A percentile compares a stretch with the other conserved stretches of the same genome.
These are phyloP conservation scores for Alaudala cheleensis DNA, from an alignment of 2,113 vertebrate species.

Conservation along the genomic window DNA sequence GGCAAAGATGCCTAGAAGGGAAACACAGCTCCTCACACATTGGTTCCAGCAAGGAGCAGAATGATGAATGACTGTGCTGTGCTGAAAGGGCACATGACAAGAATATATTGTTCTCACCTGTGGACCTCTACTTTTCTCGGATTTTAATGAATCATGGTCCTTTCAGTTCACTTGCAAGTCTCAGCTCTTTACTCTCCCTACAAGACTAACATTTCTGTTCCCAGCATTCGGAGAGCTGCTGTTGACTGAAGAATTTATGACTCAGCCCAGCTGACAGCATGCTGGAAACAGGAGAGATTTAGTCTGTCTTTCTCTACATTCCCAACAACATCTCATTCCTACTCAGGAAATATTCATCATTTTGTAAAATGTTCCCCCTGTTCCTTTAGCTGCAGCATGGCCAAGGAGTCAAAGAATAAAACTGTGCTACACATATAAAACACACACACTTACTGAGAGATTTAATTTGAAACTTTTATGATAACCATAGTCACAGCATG, in stretches of 20 bases:
- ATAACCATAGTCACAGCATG: background rate
- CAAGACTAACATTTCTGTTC: conserved; percentile 19
- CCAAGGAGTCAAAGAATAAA: conserved; percentile 1
- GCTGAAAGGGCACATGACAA: conserved; percentile 22
- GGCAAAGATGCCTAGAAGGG: conserved; percentile 21
- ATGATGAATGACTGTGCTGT: conserved; percentile 36
- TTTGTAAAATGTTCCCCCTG: background rate
- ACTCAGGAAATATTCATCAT: conserved; percentile 54
- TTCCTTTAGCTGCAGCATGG: background rate
- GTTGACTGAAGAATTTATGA: conserved; percentile 65
- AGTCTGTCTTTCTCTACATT: conserved; percentile 32
- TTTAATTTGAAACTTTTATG: conserved; percentile 33
- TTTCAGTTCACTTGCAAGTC: conserved; percentile 23
- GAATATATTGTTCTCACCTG: conserved; percentile 51
- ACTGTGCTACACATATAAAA: background rate
- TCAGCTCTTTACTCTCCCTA: background rate
- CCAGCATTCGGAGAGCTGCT: background rate
- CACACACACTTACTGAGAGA: background rate
- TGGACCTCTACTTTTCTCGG: background rate
- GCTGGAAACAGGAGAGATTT: conserved; percentile 51
- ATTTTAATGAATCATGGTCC: conserved; percentile 10
- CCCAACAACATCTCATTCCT: conserved; percentile 49
- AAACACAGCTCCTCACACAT: conserved; percentile 36
- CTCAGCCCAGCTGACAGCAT: conserved; percentile 21
- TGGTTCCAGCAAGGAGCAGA: background rate